These are phyloP conservation scores for Dolichotis patagonum DNA, from an alignment of 2,113 vertebrate genomes.

Conservation along the genomic window DNA sequence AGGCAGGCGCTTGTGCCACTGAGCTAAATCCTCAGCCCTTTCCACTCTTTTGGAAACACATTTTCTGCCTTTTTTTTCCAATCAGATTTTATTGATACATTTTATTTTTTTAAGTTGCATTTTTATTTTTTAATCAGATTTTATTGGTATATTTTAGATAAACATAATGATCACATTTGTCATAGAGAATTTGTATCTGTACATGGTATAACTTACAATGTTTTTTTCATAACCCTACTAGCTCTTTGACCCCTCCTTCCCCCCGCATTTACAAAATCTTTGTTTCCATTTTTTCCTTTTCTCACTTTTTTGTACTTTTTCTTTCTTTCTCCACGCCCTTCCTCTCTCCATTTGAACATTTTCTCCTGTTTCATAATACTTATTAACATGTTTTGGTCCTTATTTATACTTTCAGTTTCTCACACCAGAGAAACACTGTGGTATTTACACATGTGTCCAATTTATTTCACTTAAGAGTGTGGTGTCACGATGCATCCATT, in stretches of 20 bases:
- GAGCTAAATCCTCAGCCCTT: background rate
- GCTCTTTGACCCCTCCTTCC: background rate
- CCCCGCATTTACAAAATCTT: background rate
- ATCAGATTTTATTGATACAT: background rate
- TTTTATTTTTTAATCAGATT: background rate
- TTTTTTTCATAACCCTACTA: background rate
- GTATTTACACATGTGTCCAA: background rate
- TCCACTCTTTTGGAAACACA: background rate
- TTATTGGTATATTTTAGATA: background rate
- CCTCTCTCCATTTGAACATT: background rate
- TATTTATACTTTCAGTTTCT: background rate
- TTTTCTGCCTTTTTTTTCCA: background rate
- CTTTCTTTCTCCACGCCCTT: background rate
- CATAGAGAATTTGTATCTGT: background rate
- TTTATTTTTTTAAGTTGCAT: background rate
- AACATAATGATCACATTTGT: background rate
- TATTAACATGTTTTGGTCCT: background rate
- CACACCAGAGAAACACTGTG: background rate
- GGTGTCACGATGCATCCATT: background rate
- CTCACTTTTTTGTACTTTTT: too few species aligned
- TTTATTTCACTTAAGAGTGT: background rate
- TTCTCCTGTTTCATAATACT: background rate
- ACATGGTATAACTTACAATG: background rate
- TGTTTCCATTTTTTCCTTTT: background rate
- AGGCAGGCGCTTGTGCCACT: too few species aligned